Evolutionary conservation across 2,113 vertebrate genomes (phyloP).

Genomic region (Dinomys branickii): DNA sequence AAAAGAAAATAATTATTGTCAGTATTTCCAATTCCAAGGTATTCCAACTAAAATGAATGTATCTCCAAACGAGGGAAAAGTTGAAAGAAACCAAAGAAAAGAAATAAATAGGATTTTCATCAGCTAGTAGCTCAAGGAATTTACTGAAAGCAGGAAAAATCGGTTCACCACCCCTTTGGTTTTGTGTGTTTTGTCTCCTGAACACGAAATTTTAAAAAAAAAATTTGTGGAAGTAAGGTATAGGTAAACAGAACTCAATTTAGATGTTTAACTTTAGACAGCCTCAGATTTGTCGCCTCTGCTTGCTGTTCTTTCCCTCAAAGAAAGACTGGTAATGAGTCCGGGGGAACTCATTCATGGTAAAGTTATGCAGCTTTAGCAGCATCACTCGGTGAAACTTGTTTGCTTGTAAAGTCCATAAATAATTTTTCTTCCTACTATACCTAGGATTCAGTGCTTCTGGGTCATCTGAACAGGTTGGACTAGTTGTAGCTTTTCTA

Average conservation of each 20-base stretch:
- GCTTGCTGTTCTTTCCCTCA: not conserved
- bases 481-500: not conserved
- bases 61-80: not conserved
- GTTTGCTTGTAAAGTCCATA: not conserved
- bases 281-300: not conserved
- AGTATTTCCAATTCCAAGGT: not conserved
- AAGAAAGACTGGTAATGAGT: not conserved
- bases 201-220: not conserved
- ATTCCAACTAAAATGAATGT: not conserved
- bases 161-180: not conserved
- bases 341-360: fast-evolving
- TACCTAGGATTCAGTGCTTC: not conserved
- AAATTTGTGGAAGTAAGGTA: not conserved
- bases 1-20: not conserved
- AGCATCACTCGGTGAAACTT: not conserved
- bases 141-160: not conserved
- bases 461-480: not conserved
- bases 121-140: not conserved
- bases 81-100: not conserved
- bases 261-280: not conserved
- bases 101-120: not conserved
- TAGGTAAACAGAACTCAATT: not conserved
- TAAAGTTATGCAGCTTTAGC: not conserved
- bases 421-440: not conserved
- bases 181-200: not conserved